These are phyloP conservation scores for Rhinolophus ferrumequinum DNA, from an alignment of 2,113 vertebrate genomes.

Conservation along the genomic window DNA sequence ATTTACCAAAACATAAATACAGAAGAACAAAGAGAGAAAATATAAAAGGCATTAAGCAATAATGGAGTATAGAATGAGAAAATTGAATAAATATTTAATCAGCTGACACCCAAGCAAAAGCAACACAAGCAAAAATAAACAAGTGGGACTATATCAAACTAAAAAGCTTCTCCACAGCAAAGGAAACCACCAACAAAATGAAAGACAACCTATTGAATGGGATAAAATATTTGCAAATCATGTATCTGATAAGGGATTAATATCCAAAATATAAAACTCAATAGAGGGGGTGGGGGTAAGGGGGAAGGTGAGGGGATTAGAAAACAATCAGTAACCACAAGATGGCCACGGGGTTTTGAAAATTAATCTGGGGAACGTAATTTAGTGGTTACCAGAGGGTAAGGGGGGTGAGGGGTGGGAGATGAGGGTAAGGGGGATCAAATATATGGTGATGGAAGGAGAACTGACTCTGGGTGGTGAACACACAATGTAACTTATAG, in stretches of 20 bases:
- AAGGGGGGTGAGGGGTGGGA: no score
- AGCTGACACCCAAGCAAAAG: background rate
- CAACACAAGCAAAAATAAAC: background rate
- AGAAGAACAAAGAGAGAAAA: background rate
- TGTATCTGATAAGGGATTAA: background rate
- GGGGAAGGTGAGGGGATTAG: no score
- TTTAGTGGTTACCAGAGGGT: no score
- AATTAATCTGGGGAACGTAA: no score
- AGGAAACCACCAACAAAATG: background rate
- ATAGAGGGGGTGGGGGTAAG: no score
- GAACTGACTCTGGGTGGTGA: no score
- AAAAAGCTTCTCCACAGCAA: background rate
- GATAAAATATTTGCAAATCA: background rate
- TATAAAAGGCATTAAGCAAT: background rate
- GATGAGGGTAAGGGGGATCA: no score
- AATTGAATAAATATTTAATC: background rate
- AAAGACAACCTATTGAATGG: background rate
- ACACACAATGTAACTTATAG: no score
- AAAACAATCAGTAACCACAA: no score
- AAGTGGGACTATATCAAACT: background rate
- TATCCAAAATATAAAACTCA: background rate
- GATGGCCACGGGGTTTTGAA: no score
- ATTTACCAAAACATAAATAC: background rate
- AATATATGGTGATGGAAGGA: no score
- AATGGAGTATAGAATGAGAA: background rate